Percentiles rank a stretch among this genome's conserved stretches.
phyloP scores from a whole-genome alignment of 1,140 invertebrate genomes.

The Latrodectus geometricus region DNA sequence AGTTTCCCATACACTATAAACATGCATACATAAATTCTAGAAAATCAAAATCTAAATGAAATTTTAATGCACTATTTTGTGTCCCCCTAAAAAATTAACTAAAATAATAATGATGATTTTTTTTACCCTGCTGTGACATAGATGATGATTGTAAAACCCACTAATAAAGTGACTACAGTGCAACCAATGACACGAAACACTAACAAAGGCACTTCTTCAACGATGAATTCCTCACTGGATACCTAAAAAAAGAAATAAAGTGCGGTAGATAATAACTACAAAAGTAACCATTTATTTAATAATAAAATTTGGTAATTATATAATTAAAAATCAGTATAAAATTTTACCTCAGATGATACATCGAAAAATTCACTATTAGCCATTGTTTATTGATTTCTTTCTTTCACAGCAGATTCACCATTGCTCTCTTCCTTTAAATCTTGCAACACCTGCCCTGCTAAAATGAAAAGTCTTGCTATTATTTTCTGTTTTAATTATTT shows the following conservation, averaged over 20 bases:
- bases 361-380: no score
- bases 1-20: no score
- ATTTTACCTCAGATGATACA: neutral
- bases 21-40: no score
- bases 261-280: neutral
- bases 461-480: no score
- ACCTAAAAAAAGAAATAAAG: conserved; percentile 8
- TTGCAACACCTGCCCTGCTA: no score
- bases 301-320: neutral
- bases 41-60: no score
- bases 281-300: neutral
- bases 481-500: no score
- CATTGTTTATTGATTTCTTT: no score
- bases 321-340: neutral
- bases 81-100: no score
- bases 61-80: no score
- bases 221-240: conserved; percentile 19
- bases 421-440: no score
- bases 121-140: conserved; percentile 43
- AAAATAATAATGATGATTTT: neutral
- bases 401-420: no score
- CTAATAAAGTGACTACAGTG: conserved; percentile 37
- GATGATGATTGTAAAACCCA: conserved; percentile 52
- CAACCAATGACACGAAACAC: conserved; percentile 48
- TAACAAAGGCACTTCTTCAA: conserved; percentile 38